A percentile compares a stretch with the other conserved stretches of the same genome.
These are phyloP conservation scores for Paralinhomoeus sp. DNA, from an alignment of 2,888 invertebrate genomes.

Conservation along the genomic window DNA sequence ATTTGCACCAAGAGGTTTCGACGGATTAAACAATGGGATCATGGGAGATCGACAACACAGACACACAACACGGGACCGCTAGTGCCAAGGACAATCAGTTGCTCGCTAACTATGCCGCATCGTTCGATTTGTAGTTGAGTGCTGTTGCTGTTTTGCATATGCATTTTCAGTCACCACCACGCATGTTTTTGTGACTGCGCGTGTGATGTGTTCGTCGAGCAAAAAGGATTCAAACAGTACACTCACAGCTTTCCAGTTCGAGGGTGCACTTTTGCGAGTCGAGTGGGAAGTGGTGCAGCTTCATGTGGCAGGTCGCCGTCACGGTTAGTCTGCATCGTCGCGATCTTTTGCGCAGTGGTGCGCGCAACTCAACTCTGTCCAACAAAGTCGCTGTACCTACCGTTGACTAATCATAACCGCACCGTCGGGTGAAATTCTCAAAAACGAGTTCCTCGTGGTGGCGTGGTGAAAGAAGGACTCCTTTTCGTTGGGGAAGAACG, in stretches of 20 bases:
- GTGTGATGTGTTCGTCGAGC: not conserved
- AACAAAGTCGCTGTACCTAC: no score
- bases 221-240: not conserved
- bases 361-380: no score
- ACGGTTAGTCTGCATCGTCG: constrained; percentile 31
- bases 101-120: no score
- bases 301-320: constrained; percentile 38
- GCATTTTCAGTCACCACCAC: no score
- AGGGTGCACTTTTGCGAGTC: constrained; percentile 35
- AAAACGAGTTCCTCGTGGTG: constrained; percentile 96
- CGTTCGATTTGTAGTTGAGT: no score
- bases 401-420: constrained; percentile 9
- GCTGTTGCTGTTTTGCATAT: no score
- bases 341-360: not conserved
- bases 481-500: constrained; percentile 99
- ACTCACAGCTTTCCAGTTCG: constrained; percentile 37
- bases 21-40: no score
- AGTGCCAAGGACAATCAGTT: no score
- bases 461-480: constrained; percentile 99
- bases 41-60: no score
- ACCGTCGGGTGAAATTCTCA: constrained; percentile 72
- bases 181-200: no score
- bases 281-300: constrained; percentile 34
- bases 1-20: no score
- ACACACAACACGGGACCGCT: no score